These are phyloP conservation scores for Zonitis immaculata DNA, from an alignment of 2,888 invertebrate species.

Conservation along the genomic window DNA sequence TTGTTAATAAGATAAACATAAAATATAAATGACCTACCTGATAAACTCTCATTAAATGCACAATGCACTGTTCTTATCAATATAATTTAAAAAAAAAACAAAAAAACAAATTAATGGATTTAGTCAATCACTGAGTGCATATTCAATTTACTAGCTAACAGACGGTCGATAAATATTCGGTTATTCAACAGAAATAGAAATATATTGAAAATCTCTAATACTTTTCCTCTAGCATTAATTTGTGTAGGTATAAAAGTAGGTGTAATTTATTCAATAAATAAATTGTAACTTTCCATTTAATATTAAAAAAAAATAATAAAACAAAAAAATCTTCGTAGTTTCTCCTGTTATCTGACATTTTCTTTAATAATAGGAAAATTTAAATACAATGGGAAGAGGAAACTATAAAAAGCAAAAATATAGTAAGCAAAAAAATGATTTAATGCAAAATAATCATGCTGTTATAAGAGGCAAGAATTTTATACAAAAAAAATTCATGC, in stretches of 20 bases:
- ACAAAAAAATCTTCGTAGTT: background rate
- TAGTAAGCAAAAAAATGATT: constrained; percentile 31
- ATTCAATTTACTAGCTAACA: background rate
- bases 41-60: background rate
- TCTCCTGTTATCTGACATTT: constrained; percentile 1
- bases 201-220: background rate
- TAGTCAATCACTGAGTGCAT: background rate
- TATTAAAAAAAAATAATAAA: too few relatives aligned
- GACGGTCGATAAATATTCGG: background rate
- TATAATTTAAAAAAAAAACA: background rate
- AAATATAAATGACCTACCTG: background rate
- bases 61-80: background rate
- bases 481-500: constrained; percentile 16
- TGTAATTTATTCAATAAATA: background rate
- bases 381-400: constrained; percentile 18
- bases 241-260: background rate
- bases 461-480: constrained; percentile 30
- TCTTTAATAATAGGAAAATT: background rate
- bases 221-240: background rate
- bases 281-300: background rate
- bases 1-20: background rate
- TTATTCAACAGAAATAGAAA: background rate
- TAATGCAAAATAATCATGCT: constrained; percentile 35
- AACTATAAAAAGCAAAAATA: constrained; percentile 31
- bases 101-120: background rate